These are phyloP conservation scores for Orycteropus afer DNA, from an alignment of 2,113 vertebrate species.

Conservation along the genomic window DNA sequence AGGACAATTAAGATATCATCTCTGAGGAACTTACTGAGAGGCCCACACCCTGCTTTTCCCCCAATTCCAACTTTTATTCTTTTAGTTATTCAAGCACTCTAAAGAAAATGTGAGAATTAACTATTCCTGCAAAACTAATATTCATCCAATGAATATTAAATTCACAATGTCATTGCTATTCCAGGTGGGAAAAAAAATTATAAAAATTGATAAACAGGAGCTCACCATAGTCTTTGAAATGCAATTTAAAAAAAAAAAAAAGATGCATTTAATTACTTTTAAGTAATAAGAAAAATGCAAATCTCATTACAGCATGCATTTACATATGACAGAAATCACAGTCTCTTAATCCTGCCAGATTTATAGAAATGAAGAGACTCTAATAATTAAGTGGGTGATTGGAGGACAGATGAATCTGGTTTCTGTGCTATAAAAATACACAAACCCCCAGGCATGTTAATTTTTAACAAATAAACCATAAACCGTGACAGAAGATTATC, in stretches of 20 bases:
- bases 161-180: neutral
- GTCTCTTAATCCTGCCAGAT: slow-evolving; percentile 66
- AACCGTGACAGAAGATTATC: slow-evolving; percentile 55
- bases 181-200: neutral
- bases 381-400: slow-evolving; percentile 70
- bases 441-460: slow-evolving; percentile 69
- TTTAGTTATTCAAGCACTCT: neutral
- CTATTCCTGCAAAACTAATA: neutral
- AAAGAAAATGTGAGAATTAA: slow-evolving; percentile 31
- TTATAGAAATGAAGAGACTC: slow-evolving; percentile 66
- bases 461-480: slow-evolving; percentile 75
- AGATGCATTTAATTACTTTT: slow-evolving; percentile 27
- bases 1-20: neutral
- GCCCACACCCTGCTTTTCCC: neutral
- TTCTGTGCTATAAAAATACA: slow-evolving; percentile 31
- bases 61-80: neutral
- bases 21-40: neutral
- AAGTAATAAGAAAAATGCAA: slow-evolving; percentile 66
- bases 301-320: slow-evolving; percentile 54
- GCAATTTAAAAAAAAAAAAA: neutral
- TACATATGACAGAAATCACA: slow-evolving; percentile 56
- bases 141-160: neutral
- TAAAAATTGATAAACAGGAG: neutral
- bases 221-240: slow-evolving; percentile 12
- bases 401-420: slow-evolving; percentile 65